A percentile compares a stretch with the other conserved stretches of the same genome.
phyloP scores from a whole-genome alignment of 2,113 vertebrate genomes.

The Nerophis lumbriciformis region DNA sequence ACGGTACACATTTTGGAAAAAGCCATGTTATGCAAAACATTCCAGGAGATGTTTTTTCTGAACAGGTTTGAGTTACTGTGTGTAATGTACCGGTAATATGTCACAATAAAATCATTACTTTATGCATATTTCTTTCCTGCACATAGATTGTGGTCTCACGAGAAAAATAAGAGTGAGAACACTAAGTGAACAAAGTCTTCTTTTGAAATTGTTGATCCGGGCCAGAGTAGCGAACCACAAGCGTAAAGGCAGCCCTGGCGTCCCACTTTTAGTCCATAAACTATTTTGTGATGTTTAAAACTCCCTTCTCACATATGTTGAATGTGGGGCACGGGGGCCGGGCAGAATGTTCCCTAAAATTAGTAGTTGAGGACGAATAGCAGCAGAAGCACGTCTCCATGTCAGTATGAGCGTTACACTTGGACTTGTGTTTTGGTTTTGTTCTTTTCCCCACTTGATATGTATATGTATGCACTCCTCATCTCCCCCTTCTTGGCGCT shows the following conservation, averaged over 20 bases:
- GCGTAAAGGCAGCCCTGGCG: background rate
- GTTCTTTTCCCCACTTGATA: conserved; percentile 64
- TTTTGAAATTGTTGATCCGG: too few relatives aligned
- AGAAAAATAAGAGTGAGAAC: too few relatives aligned
- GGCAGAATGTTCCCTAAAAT: conserved; percentile 55
- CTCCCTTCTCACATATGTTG: conserved; percentile 43
- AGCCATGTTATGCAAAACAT: too few relatives aligned
- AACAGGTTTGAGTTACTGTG: too few relatives aligned
- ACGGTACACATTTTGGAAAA: too few relatives aligned
- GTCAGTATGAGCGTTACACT: conserved; percentile 53
- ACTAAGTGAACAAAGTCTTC: too few relatives aligned
- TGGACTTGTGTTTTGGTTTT: conserved; percentile 62
- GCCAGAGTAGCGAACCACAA: too few relatives aligned
- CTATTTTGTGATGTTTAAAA: conserved; percentile 53
- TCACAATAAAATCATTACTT: too few relatives aligned
- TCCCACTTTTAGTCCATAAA: conserved; percentile 40
- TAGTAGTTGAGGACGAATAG: conserved; percentile 47
- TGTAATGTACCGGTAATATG: too few relatives aligned
- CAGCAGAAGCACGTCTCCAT: conserved; percentile 45
- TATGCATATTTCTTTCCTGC: too few relatives aligned
- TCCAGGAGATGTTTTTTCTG: too few relatives aligned
- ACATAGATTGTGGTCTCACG: too few relatives aligned
- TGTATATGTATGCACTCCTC: conserved; percentile 73
- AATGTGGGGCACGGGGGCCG: conserved; percentile 53
- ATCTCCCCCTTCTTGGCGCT: conserved; percentile 50